These are phyloP conservation scores for Drosophila ustulata DNA, from an alignment of 2,888 invertebrate species.

Conservation along the genomic window DNA sequence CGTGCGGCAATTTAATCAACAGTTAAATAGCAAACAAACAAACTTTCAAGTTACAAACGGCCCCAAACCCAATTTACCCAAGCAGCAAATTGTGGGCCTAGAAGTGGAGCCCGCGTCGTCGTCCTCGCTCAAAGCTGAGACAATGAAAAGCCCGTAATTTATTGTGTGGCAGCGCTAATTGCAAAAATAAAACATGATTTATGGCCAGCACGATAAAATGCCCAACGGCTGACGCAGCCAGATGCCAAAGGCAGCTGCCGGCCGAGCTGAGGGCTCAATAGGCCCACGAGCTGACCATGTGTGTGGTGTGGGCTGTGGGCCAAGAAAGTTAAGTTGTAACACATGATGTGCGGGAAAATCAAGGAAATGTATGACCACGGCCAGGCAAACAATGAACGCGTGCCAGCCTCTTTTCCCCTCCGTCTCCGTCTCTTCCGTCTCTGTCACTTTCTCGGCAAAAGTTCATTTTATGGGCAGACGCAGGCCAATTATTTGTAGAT, in stretches of 20 bases:
- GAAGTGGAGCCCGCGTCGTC: constrained; percentile 22
- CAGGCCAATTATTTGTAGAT: constrained; percentile 71
- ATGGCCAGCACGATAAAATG: constrained; percentile 63
- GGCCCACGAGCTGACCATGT: constrained; percentile 17
- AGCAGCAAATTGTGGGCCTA: constrained; percentile 29
- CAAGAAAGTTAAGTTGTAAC: constrained; percentile 54
- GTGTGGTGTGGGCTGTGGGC: constrained; percentile 11
- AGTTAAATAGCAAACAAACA: constrained; percentile 62
- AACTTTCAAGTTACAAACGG: constrained; percentile 5
- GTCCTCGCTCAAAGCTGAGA: constrained; percentile 52
- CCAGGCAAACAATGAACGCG: constrained; percentile 37
- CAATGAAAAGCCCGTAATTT: constrained; percentile 77
- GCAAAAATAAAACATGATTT: constrained; percentile 79
- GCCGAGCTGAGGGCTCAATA: constrained; percentile 30
- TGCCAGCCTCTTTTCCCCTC: not conserved
- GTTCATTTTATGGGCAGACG: constrained; percentile 48
- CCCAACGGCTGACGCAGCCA: constrained; percentile 22
- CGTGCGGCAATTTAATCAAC: constrained; percentile 63
- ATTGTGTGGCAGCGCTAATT: constrained; percentile 75
- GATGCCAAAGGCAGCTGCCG: constrained; percentile 39
- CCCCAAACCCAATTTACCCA: constrained; percentile 13
- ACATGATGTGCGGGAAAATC: constrained; percentile 39
- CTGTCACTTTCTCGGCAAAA: constrained; percentile 4
- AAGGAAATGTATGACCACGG: constrained; percentile 35
- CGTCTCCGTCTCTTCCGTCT: not conserved